phyloP scores from a whole-genome alignment of 1,140 invertebrate species.

The Diorhabda elongata region DNA sequence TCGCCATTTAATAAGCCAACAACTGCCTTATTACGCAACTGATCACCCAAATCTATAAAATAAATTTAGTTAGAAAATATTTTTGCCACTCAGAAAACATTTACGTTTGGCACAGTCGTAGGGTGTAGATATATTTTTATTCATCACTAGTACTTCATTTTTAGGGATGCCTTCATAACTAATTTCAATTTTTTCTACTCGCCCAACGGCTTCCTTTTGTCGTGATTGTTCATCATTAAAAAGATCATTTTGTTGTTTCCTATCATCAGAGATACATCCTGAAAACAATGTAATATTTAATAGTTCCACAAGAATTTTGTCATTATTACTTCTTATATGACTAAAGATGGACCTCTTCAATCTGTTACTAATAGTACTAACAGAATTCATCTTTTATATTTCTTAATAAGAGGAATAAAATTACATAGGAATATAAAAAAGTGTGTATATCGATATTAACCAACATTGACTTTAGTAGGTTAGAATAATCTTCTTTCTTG shows the following conservation, averaged over 20 bases:
- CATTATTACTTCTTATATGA: background rate
- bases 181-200: conserved; percentile 91
- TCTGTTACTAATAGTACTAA: background rate
- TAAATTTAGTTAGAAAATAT: no score
- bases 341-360: background rate
- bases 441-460: no score
- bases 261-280: conserved; percentile 41
- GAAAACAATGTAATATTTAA: background rate
- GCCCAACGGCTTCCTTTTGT: conserved; percentile 65
- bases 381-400: background rate
- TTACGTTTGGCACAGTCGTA: conserved; percentile 86
- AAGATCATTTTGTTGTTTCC: conserved; percentile 57
- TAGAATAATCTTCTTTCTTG: no score
- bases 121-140: conserved; percentile 88
- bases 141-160: conserved; percentile 79
- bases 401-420: no score
- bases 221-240: conserved; percentile 76
- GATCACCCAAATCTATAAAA: conserved; percentile 69
- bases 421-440: no score
- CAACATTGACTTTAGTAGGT: no score
- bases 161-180: conserved; percentile 70
- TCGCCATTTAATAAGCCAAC: conserved; percentile 75
- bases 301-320: background rate
- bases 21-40: conserved; percentile 65
- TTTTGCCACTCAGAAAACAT: conserved; percentile 23